Conservation (phyloP, 2,113 vertebrate species). For the Nyctibius bracteatus region DNA sequence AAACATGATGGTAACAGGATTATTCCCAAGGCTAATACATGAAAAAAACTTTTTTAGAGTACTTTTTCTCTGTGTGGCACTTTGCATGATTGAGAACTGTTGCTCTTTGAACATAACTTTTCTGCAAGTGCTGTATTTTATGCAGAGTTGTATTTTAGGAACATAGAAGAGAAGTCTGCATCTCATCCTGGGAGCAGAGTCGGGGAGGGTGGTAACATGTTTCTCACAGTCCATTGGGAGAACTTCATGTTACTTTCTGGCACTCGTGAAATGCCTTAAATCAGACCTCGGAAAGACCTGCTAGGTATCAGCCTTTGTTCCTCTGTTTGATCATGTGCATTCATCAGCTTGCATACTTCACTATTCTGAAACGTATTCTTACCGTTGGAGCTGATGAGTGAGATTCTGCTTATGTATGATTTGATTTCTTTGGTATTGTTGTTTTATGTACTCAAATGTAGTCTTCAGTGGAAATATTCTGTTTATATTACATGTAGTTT, state of each 20-base stretch:
- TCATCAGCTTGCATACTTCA: background rate
- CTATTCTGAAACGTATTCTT: background rate
- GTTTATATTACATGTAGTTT: background rate
- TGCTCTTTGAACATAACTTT: background rate
- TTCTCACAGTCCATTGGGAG: background rate
- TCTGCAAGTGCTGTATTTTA: background rate
- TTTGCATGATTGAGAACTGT: background rate
- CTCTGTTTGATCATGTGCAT: background rate
- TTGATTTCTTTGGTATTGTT: background rate
- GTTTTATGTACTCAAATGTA: background rate
- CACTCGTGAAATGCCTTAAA: background rate
- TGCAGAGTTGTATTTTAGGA: background rate
- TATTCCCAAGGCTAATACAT: background rate
- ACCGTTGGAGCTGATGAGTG: background rate
- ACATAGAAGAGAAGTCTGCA: background rate
- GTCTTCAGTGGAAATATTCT: background rate
- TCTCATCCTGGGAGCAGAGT: background rate
- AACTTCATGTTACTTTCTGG: background rate
- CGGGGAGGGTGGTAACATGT: background rate
- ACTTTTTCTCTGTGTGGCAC: background rate
- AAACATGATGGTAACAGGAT: background rate
- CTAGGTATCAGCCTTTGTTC: background rate
- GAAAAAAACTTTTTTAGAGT: background rate
- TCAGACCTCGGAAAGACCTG: background rate
- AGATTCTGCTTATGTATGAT: background rate